These are phyloP conservation scores for Sclerurus mexicanus DNA, from an alignment of 2,113 vertebrate species.

Conservation along the genomic window DNA sequence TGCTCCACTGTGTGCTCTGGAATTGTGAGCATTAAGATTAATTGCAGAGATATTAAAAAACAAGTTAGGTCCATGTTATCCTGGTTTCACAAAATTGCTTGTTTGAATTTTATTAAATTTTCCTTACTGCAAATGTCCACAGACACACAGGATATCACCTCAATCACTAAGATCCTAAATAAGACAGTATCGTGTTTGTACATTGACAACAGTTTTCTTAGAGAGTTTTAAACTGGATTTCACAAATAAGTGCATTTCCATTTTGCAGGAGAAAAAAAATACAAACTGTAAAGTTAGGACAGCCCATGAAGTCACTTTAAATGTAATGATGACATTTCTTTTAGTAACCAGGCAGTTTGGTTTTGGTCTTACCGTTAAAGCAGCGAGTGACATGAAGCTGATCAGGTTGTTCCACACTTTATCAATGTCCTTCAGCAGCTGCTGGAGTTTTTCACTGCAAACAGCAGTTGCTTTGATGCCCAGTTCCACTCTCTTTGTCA, in stretches of 20 bases:
- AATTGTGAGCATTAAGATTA: background rate
- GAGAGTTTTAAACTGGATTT: background rate
- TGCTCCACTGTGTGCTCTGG: background rate
- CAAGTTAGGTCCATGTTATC: background rate
- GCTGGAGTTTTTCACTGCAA: constrained; percentile 94
- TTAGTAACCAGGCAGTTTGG: background rate
- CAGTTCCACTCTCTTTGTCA: constrained; percentile 92
- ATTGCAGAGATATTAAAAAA: background rate
- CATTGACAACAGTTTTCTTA: background rate
- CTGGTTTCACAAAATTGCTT: background rate
- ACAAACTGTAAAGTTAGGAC: background rate
- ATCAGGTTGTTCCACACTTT: constrained; percentile 97
- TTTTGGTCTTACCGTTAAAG: constrained; percentile 82
- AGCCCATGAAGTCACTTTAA: background rate
- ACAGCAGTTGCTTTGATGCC: constrained; percentile 96
- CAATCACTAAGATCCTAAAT: background rate
- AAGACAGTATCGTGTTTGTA: background rate
- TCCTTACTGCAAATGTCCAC: background rate
- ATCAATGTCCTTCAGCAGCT: constrained; percentile 92
- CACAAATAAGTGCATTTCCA: background rate
- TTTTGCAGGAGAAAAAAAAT: background rate
- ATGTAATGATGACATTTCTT: background rate
- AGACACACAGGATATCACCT: background rate
- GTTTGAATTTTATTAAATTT: background rate
- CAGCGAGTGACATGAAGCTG: constrained; percentile 96